Conservation (phyloP, 2,888 invertebrate species). For the Rotaria socialis region DNA sequence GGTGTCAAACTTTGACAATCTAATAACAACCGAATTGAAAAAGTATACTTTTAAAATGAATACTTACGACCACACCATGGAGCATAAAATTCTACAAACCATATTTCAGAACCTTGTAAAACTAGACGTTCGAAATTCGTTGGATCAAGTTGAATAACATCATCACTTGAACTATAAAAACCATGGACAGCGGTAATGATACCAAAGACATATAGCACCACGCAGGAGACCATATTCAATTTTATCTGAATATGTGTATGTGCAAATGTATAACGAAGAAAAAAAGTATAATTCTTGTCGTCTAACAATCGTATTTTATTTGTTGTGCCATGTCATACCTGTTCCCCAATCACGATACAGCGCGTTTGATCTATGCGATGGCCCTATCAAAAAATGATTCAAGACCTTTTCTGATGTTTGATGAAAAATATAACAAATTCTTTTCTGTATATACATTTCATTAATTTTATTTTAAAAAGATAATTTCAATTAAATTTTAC, state of each 20-base stretch:
- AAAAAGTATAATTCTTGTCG: not conserved
- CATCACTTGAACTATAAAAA: constrained; percentile 42
- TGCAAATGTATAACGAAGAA: not conserved
- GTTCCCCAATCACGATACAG: constrained; percentile 13
- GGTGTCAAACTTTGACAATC: constrained; percentile 76
- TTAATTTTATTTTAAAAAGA: not conserved
- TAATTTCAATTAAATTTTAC: not conserved
- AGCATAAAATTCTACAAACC: constrained; percentile 96
- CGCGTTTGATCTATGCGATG: constrained; percentile 11
- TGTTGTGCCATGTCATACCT: not conserved
- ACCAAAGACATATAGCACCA: not conserved
- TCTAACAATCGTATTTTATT: not conserved
- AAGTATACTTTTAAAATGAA: not conserved
- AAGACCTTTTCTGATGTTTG: not conserved
- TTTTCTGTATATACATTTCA: not conserved
- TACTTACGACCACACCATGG: constrained; percentile 70
- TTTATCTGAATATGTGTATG: not conserved
- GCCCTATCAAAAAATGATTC: not conserved
- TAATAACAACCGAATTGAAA: not conserved
- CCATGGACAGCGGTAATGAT: not conserved
- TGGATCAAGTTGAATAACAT: constrained; percentile 86
- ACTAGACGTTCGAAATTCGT: constrained; percentile 73
- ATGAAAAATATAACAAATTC: not conserved
- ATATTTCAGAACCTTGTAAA: constrained; percentile 63
- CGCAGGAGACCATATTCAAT: not conserved